Conservation (phyloP, 2,113 vertebrate genomes). For the Heptranchias perlo region DNA sequence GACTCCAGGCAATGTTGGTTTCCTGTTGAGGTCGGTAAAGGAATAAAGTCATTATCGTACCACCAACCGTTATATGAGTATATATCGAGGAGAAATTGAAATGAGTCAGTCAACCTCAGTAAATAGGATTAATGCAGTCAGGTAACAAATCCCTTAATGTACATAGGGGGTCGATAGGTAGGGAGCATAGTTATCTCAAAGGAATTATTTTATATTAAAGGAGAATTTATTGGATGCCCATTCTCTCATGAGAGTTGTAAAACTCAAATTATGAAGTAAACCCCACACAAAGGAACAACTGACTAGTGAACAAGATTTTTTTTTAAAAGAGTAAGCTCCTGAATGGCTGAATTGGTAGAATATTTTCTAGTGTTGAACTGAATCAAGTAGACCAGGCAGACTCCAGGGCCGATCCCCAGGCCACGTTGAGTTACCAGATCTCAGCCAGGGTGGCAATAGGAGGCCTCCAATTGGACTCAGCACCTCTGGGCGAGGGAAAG, state of each 20-base stretch:
- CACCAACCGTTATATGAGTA: background rate
- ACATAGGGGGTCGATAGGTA: background rate
- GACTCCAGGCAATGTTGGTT: background rate
- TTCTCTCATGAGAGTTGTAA: background rate
- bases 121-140: background rate
- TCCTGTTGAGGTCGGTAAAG: background rate
- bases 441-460: too few relatives aligned
- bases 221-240: background rate
- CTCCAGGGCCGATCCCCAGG: background rate
- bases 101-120: background rate
- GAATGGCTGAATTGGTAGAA: background rate
- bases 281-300: background rate
- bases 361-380: background rate
- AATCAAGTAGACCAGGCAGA: background rate
- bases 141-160: background rate
- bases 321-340: background rate
- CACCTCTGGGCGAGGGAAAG: too few relatives aligned
- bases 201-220: background rate
- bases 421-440: background rate
- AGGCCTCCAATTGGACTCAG: too few relatives aligned
- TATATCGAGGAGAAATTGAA: background rate
- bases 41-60: background rate
- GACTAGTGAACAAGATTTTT: background rate
- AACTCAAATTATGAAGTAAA: background rate
- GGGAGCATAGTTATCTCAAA: background rate